A percentile compares a stretch with the other conserved stretches of the same genome.
Conservation (phyloP, 2,888 invertebrate species). For the Unio pictorum region DNA sequence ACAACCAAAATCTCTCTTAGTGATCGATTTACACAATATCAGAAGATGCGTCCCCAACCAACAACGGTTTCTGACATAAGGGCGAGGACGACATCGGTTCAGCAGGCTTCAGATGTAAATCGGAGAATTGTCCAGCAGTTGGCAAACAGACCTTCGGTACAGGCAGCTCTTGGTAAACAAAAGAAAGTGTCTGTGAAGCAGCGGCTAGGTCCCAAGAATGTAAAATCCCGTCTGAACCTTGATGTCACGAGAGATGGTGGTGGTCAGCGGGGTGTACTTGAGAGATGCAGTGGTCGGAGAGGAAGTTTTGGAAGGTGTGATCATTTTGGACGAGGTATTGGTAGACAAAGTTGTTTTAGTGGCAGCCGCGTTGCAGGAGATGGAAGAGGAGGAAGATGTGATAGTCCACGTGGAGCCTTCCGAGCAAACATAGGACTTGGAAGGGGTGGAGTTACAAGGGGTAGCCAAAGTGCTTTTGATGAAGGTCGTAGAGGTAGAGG, state of each 20-base stretch:
- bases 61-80: constrained; percentile 55
- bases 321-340: not conserved
- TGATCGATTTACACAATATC: constrained; percentile 56
- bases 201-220: constrained; percentile 46
- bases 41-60: constrained; percentile 50
- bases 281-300: constrained; percentile 19
- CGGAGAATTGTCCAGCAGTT: constrained; percentile 73
- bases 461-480: no score
- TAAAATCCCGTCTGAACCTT: constrained; percentile 57
- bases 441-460: no score
- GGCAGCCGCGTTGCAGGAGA: constrained; percentile 8
- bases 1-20: no score
- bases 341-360: constrained; percentile 35
- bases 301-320: constrained; percentile 26
- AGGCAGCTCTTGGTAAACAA: constrained; percentile 57
- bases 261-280: constrained; percentile 1
- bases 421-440: no score
- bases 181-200: constrained; percentile 31
- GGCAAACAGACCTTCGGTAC: constrained; percentile 73
- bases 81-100: constrained; percentile 57
- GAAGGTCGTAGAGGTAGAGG: constrained; percentile 8
- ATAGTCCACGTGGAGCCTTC: not conserved
- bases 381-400: constrained; percentile 2
- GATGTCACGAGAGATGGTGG: constrained; percentile 30
- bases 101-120: constrained; percentile 69